Evolutionary conservation across 2,113 vertebrate species (phyloP).

Genomic region (Steatornis caripensis): DNA sequence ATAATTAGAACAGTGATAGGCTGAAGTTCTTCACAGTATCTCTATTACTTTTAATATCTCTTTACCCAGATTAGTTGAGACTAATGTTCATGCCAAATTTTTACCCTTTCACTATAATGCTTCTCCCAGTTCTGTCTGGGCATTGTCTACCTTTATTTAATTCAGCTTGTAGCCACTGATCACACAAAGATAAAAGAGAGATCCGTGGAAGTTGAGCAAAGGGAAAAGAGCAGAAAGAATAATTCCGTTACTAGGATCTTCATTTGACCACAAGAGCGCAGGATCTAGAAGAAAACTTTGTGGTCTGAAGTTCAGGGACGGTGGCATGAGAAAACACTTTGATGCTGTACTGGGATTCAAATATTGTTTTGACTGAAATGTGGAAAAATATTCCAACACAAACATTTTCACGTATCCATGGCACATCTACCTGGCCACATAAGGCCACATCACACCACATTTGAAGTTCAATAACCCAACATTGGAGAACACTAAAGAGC

Average conservation of each 20-base stretch:
- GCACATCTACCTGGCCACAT: neutral
- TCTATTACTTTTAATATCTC: neutral
- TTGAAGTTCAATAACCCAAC: rapidly evolving
- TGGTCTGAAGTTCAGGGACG: too few relatives aligned
- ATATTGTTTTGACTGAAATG: neutral
- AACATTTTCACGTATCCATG: neutral
- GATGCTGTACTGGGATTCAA: neutral
- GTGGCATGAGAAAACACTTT: neutral
- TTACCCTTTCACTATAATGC: neutral
- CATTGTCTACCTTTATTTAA: neutral
- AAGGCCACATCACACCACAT: too few relatives aligned
- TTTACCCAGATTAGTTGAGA: neutral
- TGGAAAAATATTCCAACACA: neutral
- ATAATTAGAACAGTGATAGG: neutral
- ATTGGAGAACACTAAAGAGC: neutral
- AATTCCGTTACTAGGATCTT: neutral
- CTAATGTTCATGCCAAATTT: neutral
- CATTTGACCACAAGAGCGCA: neutral
- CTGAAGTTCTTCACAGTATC: neutral
- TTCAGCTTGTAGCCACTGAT: neutral
- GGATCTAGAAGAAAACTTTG: neutral
- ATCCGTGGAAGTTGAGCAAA: neutral
- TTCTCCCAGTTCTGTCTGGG: neutral
- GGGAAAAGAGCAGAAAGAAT: neutral
- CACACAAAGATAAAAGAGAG: neutral